Evolutionary conservation across 2,888 invertebrate genomes (phyloP).

Genomic region (Pachliopta kotzebuea): DNA sequence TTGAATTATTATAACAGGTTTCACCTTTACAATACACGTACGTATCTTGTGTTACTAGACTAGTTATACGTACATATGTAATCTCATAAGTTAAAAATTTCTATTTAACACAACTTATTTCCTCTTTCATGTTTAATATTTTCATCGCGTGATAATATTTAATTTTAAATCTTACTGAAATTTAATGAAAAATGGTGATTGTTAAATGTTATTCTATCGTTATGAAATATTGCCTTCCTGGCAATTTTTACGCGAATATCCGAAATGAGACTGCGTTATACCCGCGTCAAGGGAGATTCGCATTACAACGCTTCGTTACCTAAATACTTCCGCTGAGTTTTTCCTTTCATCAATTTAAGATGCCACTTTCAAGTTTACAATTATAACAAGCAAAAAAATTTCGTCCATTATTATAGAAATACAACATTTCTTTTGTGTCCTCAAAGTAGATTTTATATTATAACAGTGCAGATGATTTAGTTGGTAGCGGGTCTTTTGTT

Average conservation of each 20-base stretch:
- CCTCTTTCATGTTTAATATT: neutral
- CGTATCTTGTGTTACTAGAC: no score
- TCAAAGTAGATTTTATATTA: conserved; percentile 13
- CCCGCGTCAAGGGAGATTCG: conserved; percentile 19
- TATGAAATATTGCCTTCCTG: conserved; percentile 1
- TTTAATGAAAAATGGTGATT: neutral
- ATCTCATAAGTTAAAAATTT: no score
- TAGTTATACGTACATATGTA: no score
- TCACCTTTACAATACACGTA: no score
- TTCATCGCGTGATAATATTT: neutral
- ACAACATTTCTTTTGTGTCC: neutral
- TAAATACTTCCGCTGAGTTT: conserved; percentile 14
- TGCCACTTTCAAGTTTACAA: conserved; percentile 9
- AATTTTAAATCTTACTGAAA: neutral
- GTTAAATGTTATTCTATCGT: neutral
- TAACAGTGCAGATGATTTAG: neutral
- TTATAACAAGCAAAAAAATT: neutral
- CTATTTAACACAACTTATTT: neutral
- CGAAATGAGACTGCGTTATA: conserved; percentile 5
- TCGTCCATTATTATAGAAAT: neutral
- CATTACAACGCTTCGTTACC: conserved; percentile 19
- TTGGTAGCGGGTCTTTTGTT: no score
- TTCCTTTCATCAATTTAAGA: conserved; percentile 21
- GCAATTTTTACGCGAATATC: conserved; percentile 10
- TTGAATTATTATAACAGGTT: no score